Conservation (phyloP, 2,888 invertebrate species). For the Coenonympha arcania region DNA sequence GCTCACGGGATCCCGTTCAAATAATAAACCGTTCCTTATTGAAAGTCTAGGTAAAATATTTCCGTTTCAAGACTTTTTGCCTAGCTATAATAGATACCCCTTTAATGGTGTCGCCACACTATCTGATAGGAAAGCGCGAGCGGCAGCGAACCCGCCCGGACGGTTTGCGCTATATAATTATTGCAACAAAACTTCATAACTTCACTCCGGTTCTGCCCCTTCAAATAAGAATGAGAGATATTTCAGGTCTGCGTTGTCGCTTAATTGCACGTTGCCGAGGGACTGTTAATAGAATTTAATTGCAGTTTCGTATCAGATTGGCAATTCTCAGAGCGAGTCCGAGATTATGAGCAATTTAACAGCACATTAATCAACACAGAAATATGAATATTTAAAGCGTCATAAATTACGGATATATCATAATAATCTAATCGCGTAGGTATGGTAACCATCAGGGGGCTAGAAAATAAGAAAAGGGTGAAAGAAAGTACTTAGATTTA, state of each 20-base stretch:
- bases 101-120: conserved; percentile 55
- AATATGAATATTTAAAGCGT: conserved; percentile 32
- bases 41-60: too few relatives aligned
- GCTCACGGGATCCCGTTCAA: too few relatives aligned
- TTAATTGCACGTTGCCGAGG: conserved; percentile 60
- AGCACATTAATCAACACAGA: conserved; percentile 24
- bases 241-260: conserved; percentile 57
- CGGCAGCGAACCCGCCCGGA: conserved; percentile 37
- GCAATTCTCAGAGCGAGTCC: conserved; percentile 22
- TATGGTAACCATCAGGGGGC: too few relatives aligned
- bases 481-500: too few relatives aligned
- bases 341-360: conserved; percentile 26
- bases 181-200: conserved; percentile 62
- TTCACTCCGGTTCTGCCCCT: conserved; percentile 36
- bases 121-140: conserved; percentile 40
- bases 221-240: conserved; percentile 66
- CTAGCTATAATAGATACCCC: background rate
- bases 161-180: conserved; percentile 53
- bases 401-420: conserved; percentile 17
- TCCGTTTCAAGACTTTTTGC: too few relatives aligned
- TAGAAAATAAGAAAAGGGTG: too few relatives aligned
- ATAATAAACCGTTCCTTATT: too few relatives aligned
- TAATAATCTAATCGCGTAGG: too few relatives aligned
- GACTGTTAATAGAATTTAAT: conserved; percentile 69
- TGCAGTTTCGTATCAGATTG: conserved; percentile 40